These are phyloP conservation scores for Manis javanica DNA, from an alignment of 2,797 vertebrate genomes.

Conservation along the genomic window DNA sequence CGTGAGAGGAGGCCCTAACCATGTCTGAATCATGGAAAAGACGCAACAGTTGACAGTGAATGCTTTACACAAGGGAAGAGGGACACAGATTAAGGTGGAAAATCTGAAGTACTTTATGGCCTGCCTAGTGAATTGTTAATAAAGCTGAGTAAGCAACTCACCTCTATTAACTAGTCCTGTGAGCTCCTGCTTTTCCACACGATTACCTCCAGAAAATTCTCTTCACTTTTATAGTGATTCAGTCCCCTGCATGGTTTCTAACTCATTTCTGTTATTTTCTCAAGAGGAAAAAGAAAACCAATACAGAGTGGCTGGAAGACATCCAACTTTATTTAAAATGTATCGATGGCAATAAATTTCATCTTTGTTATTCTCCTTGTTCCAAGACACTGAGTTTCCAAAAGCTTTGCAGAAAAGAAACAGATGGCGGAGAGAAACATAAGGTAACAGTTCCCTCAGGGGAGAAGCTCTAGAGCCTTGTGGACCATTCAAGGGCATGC, in stretches of 20 bases:
- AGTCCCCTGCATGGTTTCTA: not conserved
- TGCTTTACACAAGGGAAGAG: not conserved
- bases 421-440: not conserved
- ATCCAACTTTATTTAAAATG: constrained; percentile 53
- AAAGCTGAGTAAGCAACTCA: constrained; percentile 49
- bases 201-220: not conserved
- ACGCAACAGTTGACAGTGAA: not conserved
- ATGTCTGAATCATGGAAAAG: not conserved
- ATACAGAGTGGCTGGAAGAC: constrained; percentile 60
- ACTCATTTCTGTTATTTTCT: constrained; percentile 51
- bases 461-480: not conserved
- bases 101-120: not conserved
- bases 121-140: constrained; percentile 8
- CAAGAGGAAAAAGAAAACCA: constrained; percentile 57
- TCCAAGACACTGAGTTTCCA: constrained; percentile 47
- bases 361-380: constrained; percentile 57
- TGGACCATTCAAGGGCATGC: not conserved
- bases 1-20: not conserved
- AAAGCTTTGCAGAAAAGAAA: constrained; percentile 57
- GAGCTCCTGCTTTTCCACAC: not conserved
- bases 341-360: constrained; percentile 63
- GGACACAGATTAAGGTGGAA: not conserved
- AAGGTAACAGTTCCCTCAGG: not conserved
- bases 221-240: constrained; percentile 46
- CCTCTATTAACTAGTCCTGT: not conserved